Percentiles rank a stretch among this genome's conserved stretches.
phyloP scores from a whole-genome alignment of 2,797 vertebrate species.

The Oreochromis grahami region DNA sequence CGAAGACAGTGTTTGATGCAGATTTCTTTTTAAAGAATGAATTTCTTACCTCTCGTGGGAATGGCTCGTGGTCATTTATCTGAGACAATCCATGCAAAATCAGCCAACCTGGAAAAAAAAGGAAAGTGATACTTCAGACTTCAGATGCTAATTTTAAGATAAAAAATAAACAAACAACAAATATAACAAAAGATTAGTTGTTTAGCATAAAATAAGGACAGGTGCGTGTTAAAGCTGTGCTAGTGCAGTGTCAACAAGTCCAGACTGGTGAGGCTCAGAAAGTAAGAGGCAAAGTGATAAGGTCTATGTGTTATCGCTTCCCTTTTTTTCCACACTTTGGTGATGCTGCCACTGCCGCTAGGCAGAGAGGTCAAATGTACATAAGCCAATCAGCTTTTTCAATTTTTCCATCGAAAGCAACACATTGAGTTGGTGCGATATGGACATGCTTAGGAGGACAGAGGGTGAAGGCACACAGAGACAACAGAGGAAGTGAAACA shows the following conservation, averaged over 20 bases:
- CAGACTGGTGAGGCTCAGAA: constrained; percentile 12
- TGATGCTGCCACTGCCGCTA: constrained; percentile 30
- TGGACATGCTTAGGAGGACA: neutral
- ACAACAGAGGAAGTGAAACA: neutral
- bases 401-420: constrained; percentile 27
- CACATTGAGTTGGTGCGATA: neutral
- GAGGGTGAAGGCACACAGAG: neutral
- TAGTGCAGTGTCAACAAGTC: constrained; percentile 19
- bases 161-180: neutral
- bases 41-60: constrained; percentile 22
- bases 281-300: constrained; percentile 45
- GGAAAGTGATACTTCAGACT: neutral
- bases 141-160: neutral
- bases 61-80: neutral
- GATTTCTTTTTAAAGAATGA: neutral
- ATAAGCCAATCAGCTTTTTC: neutral
- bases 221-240: neutral
- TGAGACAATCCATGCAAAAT: neutral
- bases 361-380: constrained; percentile 20
- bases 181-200: neutral
- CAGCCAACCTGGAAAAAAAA: constrained; percentile 28
- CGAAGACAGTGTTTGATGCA: neutral
- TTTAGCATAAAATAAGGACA: neutral
- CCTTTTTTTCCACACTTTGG: constrained; percentile 58
- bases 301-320: constrained; percentile 36